A percentile compares a stretch with the other conserved stretches of the same genome.
phyloP scores from a whole-genome alignment of 2,113 vertebrate genomes.

The Lates calcarifer region DNA sequence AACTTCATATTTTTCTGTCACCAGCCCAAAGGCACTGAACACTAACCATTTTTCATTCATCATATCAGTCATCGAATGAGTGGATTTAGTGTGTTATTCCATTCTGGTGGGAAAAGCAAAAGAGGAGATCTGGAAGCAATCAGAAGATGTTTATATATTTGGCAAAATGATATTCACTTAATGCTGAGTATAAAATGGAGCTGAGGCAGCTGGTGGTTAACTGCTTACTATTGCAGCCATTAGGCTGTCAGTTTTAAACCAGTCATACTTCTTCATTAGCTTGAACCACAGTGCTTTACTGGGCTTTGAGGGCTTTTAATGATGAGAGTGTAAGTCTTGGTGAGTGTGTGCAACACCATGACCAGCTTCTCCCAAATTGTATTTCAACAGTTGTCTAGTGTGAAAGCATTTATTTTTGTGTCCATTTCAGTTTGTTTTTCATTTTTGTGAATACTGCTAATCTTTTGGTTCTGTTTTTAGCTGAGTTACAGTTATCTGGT shows the following conservation, averaged over 20 bases:
- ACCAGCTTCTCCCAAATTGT: neutral
- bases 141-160: conserved; percentile 56
- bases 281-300: conserved; percentile 72
- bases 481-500: neutral
- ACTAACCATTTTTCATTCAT: conserved; percentile 5
- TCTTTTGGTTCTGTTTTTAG: neutral
- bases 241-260: conserved; percentile 83
- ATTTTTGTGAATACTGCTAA: neutral
- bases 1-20: conserved; percentile 19
- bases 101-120: conserved; percentile 4
- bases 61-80: conserved; percentile 32
- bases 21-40: neutral
- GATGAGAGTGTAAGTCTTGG: conserved; percentile 64
- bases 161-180: conserved; percentile 59
- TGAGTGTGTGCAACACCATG: conserved; percentile 19
- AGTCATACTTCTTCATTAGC: conserved; percentile 76
- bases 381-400: conserved; percentile 1
- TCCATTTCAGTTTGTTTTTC: conserved; percentile 1
- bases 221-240: conserved; percentile 78
- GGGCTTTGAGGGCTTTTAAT: conserved; percentile 80
- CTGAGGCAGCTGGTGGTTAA: conserved; percentile 76
- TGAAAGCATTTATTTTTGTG: neutral
- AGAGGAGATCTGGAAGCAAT: conserved; percentile 53
- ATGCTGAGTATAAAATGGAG: conserved; percentile 33
- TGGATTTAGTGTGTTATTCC: conserved; percentile 40